Percentiles rank a stretch among this genome's conserved stretches.
phyloP scores from a whole-genome alignment of 1,140 invertebrate genomes.

The Musca vetustissima region DNA sequence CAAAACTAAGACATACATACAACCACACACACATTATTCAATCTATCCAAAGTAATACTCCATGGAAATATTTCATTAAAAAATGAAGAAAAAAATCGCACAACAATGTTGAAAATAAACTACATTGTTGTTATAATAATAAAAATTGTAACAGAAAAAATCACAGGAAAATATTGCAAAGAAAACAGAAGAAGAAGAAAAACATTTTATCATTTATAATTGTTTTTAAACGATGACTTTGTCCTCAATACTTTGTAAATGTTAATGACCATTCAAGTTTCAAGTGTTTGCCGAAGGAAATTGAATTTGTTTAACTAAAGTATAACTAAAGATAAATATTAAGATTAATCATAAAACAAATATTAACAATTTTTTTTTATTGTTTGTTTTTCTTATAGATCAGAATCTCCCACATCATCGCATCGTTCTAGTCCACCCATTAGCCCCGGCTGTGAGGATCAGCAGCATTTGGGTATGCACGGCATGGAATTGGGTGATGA shows the following conservation, averaged over 20 bases:
- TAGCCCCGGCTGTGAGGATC: slow-evolving; percentile 54
- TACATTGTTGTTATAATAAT: too few species aligned
- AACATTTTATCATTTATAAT: not conserved
- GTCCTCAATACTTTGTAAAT: not conserved
- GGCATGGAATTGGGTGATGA: slow-evolving; percentile 47
- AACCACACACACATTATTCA: too few species aligned
- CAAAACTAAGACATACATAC: too few species aligned
- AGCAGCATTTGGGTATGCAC: slow-evolving; percentile 47
- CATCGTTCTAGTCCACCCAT: slow-evolving; percentile 55
- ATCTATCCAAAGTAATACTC: too few species aligned
- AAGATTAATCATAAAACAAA: not conserved
- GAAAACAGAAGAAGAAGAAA: too few species aligned
- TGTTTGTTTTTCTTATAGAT: slow-evolving; percentile 35
- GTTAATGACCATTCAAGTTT: too few species aligned
- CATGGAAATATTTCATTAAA: too few species aligned
- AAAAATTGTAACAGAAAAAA: too few species aligned
- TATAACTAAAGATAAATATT: too few species aligned
- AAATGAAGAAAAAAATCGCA: too few species aligned
- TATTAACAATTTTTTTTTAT: not conserved
- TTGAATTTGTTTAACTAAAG: not conserved
- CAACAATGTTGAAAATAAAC: too few species aligned
- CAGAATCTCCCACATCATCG: slow-evolving; percentile 54
- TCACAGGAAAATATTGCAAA: not conserved
- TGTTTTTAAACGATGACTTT: slow-evolving; percentile 10
- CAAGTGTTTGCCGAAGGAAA: not conserved